These are phyloP conservation scores for Nebria ingens DNA, from an alignment of 1,140 invertebrate genomes.

Conservation along the genomic window DNA sequence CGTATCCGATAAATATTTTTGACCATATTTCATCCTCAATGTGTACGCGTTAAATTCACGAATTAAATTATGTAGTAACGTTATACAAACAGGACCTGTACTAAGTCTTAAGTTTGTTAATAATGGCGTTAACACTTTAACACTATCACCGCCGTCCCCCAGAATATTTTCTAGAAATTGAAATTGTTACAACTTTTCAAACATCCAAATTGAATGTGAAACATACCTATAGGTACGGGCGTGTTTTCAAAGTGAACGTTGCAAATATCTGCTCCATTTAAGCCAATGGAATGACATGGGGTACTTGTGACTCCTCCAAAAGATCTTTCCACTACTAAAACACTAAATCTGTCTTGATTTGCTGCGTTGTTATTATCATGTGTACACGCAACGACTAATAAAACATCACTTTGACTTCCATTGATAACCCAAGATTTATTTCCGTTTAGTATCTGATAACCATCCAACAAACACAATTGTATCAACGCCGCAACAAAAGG, in stretches of 20 bases:
- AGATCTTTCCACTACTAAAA: constrained; percentile 65
- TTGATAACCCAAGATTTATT: constrained; percentile 40
- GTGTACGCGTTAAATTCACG: constrained; percentile 46
- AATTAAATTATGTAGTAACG: constrained; percentile 37
- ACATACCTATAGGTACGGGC: constrained; percentile 30
- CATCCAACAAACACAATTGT: not conserved
- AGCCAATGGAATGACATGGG: constrained; percentile 65
- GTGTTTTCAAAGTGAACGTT: constrained; percentile 39
- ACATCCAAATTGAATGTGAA: constrained; percentile 9
- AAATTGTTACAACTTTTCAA: not conserved
- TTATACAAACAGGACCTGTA: constrained; percentile 28
- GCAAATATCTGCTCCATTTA: constrained; percentile 36
- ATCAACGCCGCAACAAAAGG: not conserved
- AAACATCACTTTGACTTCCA: constrained; percentile 37
- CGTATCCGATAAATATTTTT: constrained; percentile 42
- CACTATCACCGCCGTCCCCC: constrained; percentile 26
- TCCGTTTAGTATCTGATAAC: constrained; percentile 34
- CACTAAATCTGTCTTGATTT: constrained; percentile 39
- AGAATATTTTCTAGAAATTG: constrained; percentile 31
- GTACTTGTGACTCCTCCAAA: constrained; percentile 58
- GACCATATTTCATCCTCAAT: constrained; percentile 54
- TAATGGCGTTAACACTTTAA: constrained; percentile 23
- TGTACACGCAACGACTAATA: constrained; percentile 39
- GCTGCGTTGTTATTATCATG: constrained; percentile 24
- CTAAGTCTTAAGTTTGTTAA: constrained; percentile 30